A percentile compares a stretch with the other conserved stretches of the same genome.
phyloP scores from a whole-genome alignment of 23 tunicate genomes.

The Corella eumyota region DNA sequence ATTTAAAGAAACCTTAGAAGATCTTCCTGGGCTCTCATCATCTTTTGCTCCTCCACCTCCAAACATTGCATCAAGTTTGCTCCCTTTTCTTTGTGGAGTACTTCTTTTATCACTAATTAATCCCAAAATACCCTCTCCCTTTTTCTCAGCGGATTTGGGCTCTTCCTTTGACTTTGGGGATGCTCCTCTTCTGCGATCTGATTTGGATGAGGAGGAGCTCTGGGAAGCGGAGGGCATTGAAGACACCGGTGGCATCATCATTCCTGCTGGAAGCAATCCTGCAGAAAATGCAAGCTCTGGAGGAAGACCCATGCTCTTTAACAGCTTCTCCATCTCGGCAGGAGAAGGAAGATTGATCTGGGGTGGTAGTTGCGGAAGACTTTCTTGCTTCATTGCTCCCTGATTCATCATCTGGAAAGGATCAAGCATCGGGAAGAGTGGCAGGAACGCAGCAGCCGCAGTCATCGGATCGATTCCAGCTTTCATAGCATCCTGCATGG shows the following conservation, averaged over 20 bases:
- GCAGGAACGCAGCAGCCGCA: constrained; percentile 42
- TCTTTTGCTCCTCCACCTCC: constrained; percentile 29
- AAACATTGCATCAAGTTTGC: constrained; percentile 67
- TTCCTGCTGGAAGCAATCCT: constrained; percentile 29
- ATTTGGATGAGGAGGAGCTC: constrained; percentile 5
- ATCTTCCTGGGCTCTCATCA: constrained; percentile 21
- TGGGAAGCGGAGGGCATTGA: too few relatives aligned
- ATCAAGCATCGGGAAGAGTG: constrained; percentile 49
- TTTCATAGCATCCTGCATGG: constrained; percentile 48
- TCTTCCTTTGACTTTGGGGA: too few relatives aligned
- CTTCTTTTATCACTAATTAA: constrained; percentile 25
- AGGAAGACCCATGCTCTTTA: constrained; percentile 62
- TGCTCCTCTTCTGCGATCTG: too few relatives aligned
- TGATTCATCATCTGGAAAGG: constrained; percentile 52
- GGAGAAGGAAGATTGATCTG: constrained; percentile 16
- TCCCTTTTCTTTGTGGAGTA: constrained; percentile 21
- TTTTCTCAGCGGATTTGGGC: constrained; percentile 15
- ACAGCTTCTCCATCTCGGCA: constrained; percentile 49
- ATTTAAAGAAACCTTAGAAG: constrained; percentile 10
- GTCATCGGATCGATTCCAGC: constrained; percentile 62
- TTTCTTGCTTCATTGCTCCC: constrained; percentile 2
- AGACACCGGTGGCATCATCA: constrained; percentile 21
- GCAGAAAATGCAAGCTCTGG: constrained; percentile 55
- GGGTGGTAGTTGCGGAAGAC: constrained; percentile 17
- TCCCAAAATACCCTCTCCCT: constrained; percentile 4